phyloP scores from a whole-genome alignment of 2,113 vertebrate genomes.

The Pomatorhinus ruficollis region DNA sequence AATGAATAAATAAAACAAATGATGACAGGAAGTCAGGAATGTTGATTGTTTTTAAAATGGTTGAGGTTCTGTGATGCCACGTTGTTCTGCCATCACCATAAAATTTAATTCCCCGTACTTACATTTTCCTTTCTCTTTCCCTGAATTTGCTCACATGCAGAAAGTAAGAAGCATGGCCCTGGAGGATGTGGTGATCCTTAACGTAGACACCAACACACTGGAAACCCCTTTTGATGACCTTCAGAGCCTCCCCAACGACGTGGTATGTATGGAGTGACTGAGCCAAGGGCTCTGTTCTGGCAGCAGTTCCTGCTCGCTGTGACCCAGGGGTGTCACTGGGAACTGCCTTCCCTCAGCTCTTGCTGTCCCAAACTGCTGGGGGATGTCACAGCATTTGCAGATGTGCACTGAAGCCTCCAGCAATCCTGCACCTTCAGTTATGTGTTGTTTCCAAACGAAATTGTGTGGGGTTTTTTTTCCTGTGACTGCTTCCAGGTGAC shows the following conservation, averaged over 20 bases:
- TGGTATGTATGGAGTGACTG: constrained; percentile 77
- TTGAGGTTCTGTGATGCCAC: not conserved
- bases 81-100: not conserved
- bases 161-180: constrained; percentile 90
- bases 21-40: not conserved
- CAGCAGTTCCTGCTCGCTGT: not conserved
- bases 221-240: constrained; percentile 96
- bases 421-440: not conserved
- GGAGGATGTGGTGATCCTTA: constrained; percentile 88
- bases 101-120: not conserved
- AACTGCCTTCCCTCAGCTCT: not conserved
- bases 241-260: constrained; percentile 92
- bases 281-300: not conserved
- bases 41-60: not conserved
- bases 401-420: not conserved
- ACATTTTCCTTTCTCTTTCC: not conserved
- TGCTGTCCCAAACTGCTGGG: not conserved
- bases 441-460: not conserved
- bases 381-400: not conserved
- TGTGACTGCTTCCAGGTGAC: not conserved
- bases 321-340: not conserved
- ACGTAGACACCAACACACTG: constrained; percentile 96
- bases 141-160: constrained; percentile 66
- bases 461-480: not conserved
- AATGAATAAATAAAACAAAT: not conserved